A percentile compares a stretch with the other conserved stretches of the same genome.
phyloP scores from a whole-genome alignment of 2,888 invertebrate species.

The Stenchaetothrips biformis region DNA sequence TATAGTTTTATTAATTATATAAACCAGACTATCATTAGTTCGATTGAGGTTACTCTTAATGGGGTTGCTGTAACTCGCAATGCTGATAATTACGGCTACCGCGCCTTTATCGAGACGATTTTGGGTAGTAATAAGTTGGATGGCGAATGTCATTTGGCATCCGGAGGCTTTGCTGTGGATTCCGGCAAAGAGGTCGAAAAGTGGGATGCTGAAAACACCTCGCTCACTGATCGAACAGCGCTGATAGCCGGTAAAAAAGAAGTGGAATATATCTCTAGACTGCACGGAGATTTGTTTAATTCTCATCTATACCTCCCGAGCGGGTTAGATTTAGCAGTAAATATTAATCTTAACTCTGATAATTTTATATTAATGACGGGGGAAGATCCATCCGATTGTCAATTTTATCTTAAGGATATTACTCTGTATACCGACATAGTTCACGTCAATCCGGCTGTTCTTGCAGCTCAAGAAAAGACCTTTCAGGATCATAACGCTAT shows the following conservation, averaged over 20 bases:
- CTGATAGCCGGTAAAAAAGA: neutral
- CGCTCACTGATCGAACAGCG: neutral
- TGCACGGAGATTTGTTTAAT: neutral
- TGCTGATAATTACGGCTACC: neutral
- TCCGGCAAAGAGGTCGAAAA: neutral
- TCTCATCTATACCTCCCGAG: neutral
- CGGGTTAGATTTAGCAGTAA: neutral
- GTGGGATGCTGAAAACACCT: neutral
- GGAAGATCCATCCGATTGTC: neutral
- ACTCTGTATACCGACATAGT: neutral
- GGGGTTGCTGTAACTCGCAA: neutral
- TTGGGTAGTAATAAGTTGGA: neutral
- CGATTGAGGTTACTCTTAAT: neutral
- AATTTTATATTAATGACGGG: neutral
- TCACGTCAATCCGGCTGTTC: neutral
- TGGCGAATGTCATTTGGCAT: neutral
- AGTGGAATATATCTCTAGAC: neutral
- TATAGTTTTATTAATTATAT: neutral
- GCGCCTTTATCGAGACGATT: neutral
- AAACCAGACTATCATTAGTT: neutral
- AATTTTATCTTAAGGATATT: neutral
- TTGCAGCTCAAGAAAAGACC: neutral
- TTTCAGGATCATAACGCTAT: neutral
- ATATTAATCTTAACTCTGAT: neutral
- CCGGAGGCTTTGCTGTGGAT: neutral